phyloP scores from a whole-genome alignment of 2,797 vertebrate genomes.

The Thamnophis elegans region DNA sequence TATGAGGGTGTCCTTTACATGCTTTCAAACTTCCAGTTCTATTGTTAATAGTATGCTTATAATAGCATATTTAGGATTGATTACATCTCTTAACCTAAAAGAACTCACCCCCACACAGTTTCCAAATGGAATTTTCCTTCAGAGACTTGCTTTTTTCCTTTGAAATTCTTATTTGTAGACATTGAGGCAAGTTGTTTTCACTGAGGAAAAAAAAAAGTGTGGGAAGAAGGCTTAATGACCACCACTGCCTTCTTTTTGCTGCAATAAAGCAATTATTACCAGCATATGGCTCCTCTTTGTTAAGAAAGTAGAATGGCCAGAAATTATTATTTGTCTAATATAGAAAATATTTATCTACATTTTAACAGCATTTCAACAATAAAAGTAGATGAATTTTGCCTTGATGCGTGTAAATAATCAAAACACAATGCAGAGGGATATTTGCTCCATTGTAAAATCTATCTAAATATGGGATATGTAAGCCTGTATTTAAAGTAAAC shows the following conservation, averaged over 20 bases:
- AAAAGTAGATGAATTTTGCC: background rate
- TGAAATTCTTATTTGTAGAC: background rate
- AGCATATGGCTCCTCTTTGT: background rate
- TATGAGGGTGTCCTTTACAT: background rate
- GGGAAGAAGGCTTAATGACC: background rate
- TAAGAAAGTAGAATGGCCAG: background rate
- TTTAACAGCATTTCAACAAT: background rate
- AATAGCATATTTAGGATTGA: background rate
- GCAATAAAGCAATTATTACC: background rate
- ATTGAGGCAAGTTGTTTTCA: background rate
- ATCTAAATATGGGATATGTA: background rate
- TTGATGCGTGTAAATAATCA: background rate
- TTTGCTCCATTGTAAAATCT: background rate
- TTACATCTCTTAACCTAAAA: background rate
- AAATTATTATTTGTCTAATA: background rate
- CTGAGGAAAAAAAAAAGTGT: background rate
- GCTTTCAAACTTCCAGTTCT: background rate
- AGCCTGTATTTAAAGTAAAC: background rate
- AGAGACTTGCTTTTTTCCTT: background rate
- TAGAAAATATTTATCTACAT: background rate
- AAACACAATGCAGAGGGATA: background rate
- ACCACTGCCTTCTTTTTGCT: background rate
- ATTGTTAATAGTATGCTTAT: background rate
- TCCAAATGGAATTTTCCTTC: background rate
- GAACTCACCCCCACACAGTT: background rate